These are phyloP conservation scores for Cepphus grylle DNA, from an alignment of 2,113 vertebrate genomes.

Conservation along the genomic window DNA sequence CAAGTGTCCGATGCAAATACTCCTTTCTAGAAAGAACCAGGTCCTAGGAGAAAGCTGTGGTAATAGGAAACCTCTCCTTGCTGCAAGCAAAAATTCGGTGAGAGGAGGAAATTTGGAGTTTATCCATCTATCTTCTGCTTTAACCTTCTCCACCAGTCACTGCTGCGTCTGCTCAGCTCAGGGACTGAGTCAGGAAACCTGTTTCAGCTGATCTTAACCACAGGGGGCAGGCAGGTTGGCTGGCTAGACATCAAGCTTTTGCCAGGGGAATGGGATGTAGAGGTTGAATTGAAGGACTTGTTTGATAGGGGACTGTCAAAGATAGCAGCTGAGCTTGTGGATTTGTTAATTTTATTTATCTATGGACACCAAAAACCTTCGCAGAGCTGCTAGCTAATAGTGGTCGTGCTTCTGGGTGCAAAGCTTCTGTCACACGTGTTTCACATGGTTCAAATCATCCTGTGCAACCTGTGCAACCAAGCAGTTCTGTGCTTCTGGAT, in stretches of 20 bases:
- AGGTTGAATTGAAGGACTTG: not conserved
- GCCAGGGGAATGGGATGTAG: not conserved
- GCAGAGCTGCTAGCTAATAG: not conserved
- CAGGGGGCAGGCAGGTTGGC: not conserved
- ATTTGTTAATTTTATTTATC: not conserved
- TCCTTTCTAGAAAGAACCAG: not conserved
- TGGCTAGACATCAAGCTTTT: not conserved
- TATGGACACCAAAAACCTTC: not conserved
- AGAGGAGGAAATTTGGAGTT: not conserved
- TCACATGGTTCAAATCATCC: accelerated
- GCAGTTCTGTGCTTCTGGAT: not conserved
- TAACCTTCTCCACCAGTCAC: accelerated
- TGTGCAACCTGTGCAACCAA: accelerated
- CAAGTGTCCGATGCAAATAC: not conserved
- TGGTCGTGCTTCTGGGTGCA: accelerated
- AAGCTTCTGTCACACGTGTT: not conserved
- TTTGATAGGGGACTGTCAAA: not conserved
- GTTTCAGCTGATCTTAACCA: not conserved
- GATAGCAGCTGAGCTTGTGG: not conserved
- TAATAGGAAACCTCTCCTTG: not conserved
- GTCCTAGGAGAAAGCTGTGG: accelerated
- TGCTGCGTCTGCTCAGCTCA: not conserved
- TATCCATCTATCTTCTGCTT: not conserved
- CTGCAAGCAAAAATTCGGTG: accelerated
- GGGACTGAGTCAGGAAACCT: not conserved